Base-by-base conservation (phyloP, 2,797 vertebrate genomes). In the Botia almorhae region DNA sequence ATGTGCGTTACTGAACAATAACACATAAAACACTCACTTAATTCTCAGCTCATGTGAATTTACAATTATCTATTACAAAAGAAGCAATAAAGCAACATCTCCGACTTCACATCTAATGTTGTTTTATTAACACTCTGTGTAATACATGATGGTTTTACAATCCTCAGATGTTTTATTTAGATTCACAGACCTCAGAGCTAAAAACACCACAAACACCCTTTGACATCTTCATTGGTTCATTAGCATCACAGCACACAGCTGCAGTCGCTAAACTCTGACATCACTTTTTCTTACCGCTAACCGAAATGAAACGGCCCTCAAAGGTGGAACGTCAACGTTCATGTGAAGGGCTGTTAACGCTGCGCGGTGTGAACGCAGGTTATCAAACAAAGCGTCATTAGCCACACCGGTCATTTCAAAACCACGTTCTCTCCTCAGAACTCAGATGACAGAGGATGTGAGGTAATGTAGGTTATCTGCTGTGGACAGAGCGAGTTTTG, bases 381-480 rank as follows among this genome's bases (percentile, higher is more conserved):
- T 50, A 13, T 10, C 48, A 50, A 13, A 50, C 48, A 50, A 12
- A 2, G 17, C 50, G 13, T 29, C 23, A 61, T 6, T 29, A 7
- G 26, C 13, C 60, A 63, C 23, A 13, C 21, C 33, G 46, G 23
- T 26, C 67, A 2, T 51, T 78, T 70, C 23, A 48, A 3, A 14
- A 17, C 17, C 36, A 39, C 7, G 33, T 0, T 36, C 36, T 33
- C 33, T 58, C n/a, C 43, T 7, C 58, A 50, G 46, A 1, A 1
- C 7, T 75, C 46, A 75, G 19, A 65, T 17, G 63, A 76, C 63
- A 6, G 50, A 68, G 21, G 75, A 69, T 48, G 21, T 56, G 75
- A 68, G 23, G 23, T 26, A 26, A 26, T 26, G 23, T 26, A 26
- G 1, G 23, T 26, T 26, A 26, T 8, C 39, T 17, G 65, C 36